Base-by-base conservation (phyloP, 2,113 vertebrate genomes). In the Tor tambroides region DNA sequence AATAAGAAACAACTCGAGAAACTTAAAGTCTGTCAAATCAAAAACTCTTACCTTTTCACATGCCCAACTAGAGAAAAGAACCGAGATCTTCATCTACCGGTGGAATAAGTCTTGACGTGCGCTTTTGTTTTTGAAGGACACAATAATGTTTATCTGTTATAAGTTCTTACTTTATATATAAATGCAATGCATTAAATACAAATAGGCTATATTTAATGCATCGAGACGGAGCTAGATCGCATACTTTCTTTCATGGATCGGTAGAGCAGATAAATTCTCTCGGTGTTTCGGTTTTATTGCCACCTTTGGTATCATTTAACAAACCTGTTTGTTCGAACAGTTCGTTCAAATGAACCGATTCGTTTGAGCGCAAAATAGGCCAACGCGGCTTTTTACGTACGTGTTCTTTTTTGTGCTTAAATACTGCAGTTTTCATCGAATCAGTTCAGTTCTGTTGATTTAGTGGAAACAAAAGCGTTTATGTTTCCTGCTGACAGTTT, bases 331-430 rank as follows among this genome's bases (percentile, higher is more conserved):
- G 43, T 19, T 19, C 15, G 69, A 72, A 41, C 41, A 6, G 14
- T 49, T 77, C 41, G n/a, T 49, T 51, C 15, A 30, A 54, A 54
- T 32, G 28, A 78, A 78, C 75, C 76, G 76, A 78, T 23, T 78
- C 49, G 21, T 1, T 43, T 12, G 71, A 74, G 10, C 43, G 43
- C 43, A 41, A 0, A 41, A 41, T 41, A 12, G 43, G 4, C 43
- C 9, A 9, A 9, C 9, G 41, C 41, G 41, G 41, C 41, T 41
- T 41, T 9, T 41, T 9, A 0, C 32, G 32, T 35, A 7, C 38
- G 38, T 41, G 41, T 41, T 41, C 41, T 41, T 9, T 43, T 43
- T 43, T 10, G 41, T 10, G 41, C 41, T 43, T 35, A 32, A 69
- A 69, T 32, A 6, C 26, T n/a, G 21, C 21, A 7, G 8, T n/a